Base-by-base conservation (phyloP, 1,140 invertebrate genomes). In the Augochlora pura region DNA sequence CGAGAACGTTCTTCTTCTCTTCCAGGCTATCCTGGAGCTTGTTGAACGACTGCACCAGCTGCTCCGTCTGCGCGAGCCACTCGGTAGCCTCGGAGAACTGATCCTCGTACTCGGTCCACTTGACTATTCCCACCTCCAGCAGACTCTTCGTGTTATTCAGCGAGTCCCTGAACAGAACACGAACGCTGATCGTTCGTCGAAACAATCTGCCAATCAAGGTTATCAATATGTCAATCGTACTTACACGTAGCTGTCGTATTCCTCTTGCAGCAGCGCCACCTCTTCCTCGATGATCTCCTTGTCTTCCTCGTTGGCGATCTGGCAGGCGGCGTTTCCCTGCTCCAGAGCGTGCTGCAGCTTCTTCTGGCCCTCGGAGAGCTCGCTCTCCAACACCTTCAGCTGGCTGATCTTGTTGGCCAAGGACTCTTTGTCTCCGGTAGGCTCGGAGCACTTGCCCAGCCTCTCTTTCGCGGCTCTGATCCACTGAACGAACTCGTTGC, bases 91-190 rank as follows among this genome's bases (percentile, higher is more conserved):
- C 97, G 87, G 96, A 95, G 88, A 98, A 98, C 87, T 98, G 97
- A 90, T 98, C 97, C 93, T 99, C 97, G 89, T 98, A 99, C 92
- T 99, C 97, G 23, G 97, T 97, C 98, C 98, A 99, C 92, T 98
- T 98, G 0, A 98, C 97, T 88, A 99, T 97, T 80, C 97, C 97
- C 75, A 96, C 94, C 93, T 99, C 98, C 8, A 99, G 94, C 38
- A 97, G 94, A 79, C 94, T 95, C 93, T 98, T 98, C 0, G 96
- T 96, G 85, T 95, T 96, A 77, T 95, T 96, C 5, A 98, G 89
- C 42, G 95, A 94, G 82, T 97, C 96, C 39, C 95, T 95, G 84
- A 12, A 3, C 12, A 12, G 12, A 2, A 46, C 32, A 32, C 32
- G 32, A 2, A 4, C 32, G 32, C 4, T n/a, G n/a, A n/a, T n/a